Base-by-base conservation (phyloP, 2,797 vertebrate species). In the Phataginus tetradactyla region DNA sequence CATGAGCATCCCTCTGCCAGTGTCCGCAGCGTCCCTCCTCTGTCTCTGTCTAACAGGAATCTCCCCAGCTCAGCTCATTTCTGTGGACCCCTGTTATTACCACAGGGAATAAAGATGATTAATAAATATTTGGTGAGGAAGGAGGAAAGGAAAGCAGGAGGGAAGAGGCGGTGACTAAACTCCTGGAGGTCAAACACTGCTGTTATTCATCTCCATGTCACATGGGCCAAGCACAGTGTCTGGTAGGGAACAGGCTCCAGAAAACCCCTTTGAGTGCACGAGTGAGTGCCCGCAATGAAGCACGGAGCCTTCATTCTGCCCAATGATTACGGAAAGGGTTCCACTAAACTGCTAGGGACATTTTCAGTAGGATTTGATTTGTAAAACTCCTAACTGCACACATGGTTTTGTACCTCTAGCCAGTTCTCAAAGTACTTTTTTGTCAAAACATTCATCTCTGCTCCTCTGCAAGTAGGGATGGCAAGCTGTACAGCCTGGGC, bases 151-250 rank as follows among this genome's bases (percentile, higher is more conserved):
- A 29, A 39, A 17, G 17, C 13, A 25, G 34, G 1, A 59, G 12
- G 9, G 63, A 11, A 23, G 1, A 1, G 3, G 42, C 2, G n/a
- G 2, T 13, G 49, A 61, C 32, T n/a, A 7, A 68, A 34, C 11
- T 59, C 75, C 75, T 63, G 10, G 42, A 4, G 3, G 80, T 49
- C 71, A 39, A 25, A 66, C 10, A 20, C 71, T 68, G 1, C 32
- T 75, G 51, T 63, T 3, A 2, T 1, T 51, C 32, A 25, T 10
- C 14, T 45, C 2, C 4, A 39, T 45, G 49, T 66, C 34, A 21
- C 53, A 23, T 45, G 49, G n/a, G 53, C 37, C 53, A 51, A 21
- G 51, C 68, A 75, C 45, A 21, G 25, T 13, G 59, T 25, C 42
- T 9, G 34, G 61, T 34, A 71, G 4, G 51, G 1, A 63, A 17